A percentile compares a stretch with the other conserved stretches of the same genome.
Evolutionary conservation across 2,113 vertebrate species (phyloP).

Genomic region (Protomyctophum bolini): DNA sequence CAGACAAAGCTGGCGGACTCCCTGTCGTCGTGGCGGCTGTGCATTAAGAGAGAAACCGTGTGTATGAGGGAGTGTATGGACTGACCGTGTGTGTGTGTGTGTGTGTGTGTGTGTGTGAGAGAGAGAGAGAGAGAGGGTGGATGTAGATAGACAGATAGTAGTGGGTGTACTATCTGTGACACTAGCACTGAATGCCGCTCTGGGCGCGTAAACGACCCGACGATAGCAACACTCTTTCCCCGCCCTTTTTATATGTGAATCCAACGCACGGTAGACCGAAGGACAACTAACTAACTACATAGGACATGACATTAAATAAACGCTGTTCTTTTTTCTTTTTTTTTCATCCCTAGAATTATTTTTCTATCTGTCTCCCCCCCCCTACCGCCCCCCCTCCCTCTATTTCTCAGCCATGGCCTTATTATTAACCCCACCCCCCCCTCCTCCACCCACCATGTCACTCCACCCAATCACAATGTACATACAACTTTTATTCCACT

Average conservation of each 20-base stretch:
- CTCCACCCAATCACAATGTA: constrained; percentile 35
- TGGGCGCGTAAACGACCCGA: constrained; percentile 32
- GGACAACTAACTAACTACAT: constrained; percentile 38
- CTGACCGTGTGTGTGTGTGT: constrained; percentile 14
- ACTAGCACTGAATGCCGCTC: constrained; percentile 72
- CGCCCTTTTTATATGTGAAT: constrained; percentile 69
- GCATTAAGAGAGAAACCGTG: neutral
- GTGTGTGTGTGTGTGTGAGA: neutral
- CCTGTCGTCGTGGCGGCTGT: neutral
- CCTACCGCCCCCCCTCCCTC: too few relatives aligned
- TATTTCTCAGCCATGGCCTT: constrained; percentile 72
- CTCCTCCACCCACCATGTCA: constrained; percentile 33
- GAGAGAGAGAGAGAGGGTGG: constrained; percentile 18
- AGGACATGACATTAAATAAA: constrained; percentile 50
- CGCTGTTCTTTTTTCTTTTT: constrained; percentile 60
- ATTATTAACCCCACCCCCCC: constrained; percentile 39
- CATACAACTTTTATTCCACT: constrained; percentile 20
- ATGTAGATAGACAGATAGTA: constrained; percentile 62
- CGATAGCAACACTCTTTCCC: constrained; percentile 40
- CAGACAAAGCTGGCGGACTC: constrained; percentile 46
- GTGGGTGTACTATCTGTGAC: constrained; percentile 63
- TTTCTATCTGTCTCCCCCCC: constrained; percentile 47
- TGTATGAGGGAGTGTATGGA: constrained; percentile 20
- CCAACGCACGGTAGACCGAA: constrained; percentile 54
- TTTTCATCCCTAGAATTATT: constrained; percentile 28